Conservation (phyloP, 2,888 invertebrate genomes). For the Cataglyphis albicans region DNA sequence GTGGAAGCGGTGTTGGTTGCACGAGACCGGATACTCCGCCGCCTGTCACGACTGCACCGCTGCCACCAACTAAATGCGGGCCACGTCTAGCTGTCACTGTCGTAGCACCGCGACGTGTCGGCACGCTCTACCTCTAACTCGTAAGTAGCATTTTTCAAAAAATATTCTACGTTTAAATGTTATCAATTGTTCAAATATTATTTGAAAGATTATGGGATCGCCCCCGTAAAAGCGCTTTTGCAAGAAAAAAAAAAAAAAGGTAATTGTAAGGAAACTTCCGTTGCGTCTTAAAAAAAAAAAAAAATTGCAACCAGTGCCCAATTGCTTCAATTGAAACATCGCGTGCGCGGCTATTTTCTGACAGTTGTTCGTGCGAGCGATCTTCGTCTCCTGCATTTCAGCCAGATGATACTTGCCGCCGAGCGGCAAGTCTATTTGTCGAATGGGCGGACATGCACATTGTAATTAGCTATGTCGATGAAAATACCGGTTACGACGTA, state of each 20-base stretch:
- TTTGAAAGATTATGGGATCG: neutral
- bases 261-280: conserved; percentile 7
- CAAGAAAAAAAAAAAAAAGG: neutral
- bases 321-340: conserved; percentile 25
- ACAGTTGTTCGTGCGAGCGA: conserved; percentile 12
- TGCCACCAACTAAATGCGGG: conserved; percentile 86
- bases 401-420: conserved; percentile 34
- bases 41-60: conserved; percentile 82
- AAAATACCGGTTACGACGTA: conserved; percentile 66
- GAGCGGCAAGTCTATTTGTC: conserved; percentile 41
- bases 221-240: neutral
- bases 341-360: conserved; percentile 36
- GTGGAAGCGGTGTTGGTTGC: conserved; percentile 82
- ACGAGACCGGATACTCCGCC: conserved; percentile 84
- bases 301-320: neutral
- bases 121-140: conserved; percentile 87
- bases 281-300: conserved; percentile 23
- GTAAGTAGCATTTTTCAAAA: conserved; percentile 77
- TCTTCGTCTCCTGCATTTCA: conserved; percentile 43
- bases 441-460: conserved; percentile 48
- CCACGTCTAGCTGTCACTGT: conserved; percentile 86
- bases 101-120: conserved; percentile 85
- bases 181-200: neutral
- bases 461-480: conserved; percentile 65
- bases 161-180: neutral